These are phyloP conservation scores for Butorides virescens DNA, from an alignment of 2,113 vertebrate genomes.

Conservation along the genomic window DNA sequence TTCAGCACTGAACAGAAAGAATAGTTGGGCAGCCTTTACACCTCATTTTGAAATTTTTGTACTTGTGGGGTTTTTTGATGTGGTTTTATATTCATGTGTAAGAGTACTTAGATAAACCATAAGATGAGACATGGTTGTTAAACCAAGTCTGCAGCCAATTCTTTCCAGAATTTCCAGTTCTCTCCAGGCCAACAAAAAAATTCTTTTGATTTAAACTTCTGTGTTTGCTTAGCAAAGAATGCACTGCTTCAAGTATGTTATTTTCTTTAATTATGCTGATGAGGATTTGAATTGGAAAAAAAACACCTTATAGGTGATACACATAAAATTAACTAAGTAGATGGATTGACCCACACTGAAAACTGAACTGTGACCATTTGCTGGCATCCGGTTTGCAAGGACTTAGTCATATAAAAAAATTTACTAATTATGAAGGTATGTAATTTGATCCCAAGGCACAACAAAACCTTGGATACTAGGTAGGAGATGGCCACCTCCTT, in stretches of 20 bases:
- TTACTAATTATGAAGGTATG: background rate
- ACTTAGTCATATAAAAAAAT: background rate
- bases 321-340: background rate
- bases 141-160: background rate
- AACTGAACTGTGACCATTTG: background rate
- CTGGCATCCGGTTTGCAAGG: background rate
- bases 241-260: background rate
- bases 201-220: background rate
- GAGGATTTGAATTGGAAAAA: background rate
- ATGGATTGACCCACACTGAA: background rate
- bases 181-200: background rate
- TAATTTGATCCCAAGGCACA: background rate
- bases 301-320: background rate
- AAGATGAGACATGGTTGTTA: background rate
- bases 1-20: background rate
- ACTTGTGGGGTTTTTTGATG: background rate
- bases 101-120: background rate
- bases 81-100: background rate
- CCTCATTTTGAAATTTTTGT: background rate
- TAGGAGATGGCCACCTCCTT: background rate
- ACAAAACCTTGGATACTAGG: background rate
- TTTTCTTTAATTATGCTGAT: background rate
- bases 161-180: background rate
- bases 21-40: background rate
- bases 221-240: background rate